A percentile compares a stretch with the other conserved stretches of the same genome.
phyloP scores from a whole-genome alignment of 1,140 invertebrate species.

The Rhynchophorus ferrugineus region DNA sequence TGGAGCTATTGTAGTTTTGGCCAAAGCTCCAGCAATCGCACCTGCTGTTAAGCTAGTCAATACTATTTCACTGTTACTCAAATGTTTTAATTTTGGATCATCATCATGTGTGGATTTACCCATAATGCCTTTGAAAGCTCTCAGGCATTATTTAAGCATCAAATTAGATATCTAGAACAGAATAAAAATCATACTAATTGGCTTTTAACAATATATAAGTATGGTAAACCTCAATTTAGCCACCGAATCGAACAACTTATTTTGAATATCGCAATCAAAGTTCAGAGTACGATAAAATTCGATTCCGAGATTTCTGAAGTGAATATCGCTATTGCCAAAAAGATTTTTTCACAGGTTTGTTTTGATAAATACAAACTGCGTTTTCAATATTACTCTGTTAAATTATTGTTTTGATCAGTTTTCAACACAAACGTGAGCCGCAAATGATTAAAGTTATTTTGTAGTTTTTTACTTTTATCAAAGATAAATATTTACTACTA shows the following conservation, averaged over 20 bases:
- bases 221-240: not conserved
- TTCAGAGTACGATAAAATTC: not conserved
- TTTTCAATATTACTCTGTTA: too few species aligned
- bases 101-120: conserved; percentile 20
- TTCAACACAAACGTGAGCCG: too few species aligned
- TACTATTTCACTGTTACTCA: conserved; percentile 48
- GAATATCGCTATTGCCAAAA: not conserved
- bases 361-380: too few species aligned
- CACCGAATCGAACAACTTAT: too few species aligned
- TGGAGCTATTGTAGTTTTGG: conserved; percentile 94
- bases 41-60: conserved; percentile 70
- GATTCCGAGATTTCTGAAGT: not conserved
- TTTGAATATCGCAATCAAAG: not conserved
- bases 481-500: too few species aligned
- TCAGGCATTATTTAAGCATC: conserved; percentile 12
- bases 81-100: conserved; percentile 19
- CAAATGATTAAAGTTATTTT: too few species aligned
- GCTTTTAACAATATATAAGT: not conserved
- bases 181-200: not conserved
- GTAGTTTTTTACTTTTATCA: too few species aligned
- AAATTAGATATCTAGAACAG: not conserved
- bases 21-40: conserved; percentile 84
- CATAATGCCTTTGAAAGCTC: conserved; percentile 25
- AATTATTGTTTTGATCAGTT: too few species aligned
- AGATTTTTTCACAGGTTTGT: too few species aligned